These are phyloP conservation scores for human (Homo sapiens) DNA, from an alignment of 2,113 vertebrate genomes.

Conservation along the genomic window DNA sequence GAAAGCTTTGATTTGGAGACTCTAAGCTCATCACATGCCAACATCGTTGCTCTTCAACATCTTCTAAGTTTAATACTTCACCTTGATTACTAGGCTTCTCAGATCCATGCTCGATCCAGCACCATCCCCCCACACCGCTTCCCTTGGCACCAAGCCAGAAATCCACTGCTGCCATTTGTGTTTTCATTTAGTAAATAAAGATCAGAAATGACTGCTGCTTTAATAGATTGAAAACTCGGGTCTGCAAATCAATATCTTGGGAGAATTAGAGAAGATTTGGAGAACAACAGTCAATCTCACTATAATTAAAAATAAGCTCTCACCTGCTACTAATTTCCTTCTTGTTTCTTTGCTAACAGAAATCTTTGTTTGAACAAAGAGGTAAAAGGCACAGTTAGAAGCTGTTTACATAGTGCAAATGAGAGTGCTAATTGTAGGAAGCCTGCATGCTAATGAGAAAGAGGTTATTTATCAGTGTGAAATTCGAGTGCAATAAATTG, in stretches of 20 bases:
- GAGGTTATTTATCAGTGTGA: constrained; percentile 81
- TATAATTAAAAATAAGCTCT: constrained; percentile 83
- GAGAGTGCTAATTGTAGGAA: constrained; percentile 79
- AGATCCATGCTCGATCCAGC: neutral
- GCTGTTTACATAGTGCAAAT: constrained; percentile 81
- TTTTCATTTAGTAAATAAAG: constrained; percentile 78
- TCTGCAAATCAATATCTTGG: constrained; percentile 81
- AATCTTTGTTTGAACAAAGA: constrained; percentile 81
- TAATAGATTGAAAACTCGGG: constrained; percentile 70
- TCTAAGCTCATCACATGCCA: neutral
- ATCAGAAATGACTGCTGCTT: constrained; percentile 76
- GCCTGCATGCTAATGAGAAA: constrained; percentile 81
- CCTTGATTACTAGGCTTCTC: neutral
- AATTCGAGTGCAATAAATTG: constrained; percentile 78
- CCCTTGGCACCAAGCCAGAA: constrained; percentile 59
- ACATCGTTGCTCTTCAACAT: neutral
- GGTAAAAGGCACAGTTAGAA: constrained; percentile 80
- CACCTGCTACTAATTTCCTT: constrained; percentile 81
- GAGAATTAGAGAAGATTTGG: constrained; percentile 80
- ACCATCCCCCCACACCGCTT: neutral
- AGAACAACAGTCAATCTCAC: constrained; percentile 80
- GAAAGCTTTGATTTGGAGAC: neutral
- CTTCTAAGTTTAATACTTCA: neutral
- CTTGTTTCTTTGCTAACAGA: constrained; percentile 80
- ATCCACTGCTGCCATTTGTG: constrained; percentile 69